Evolutionary conservation across 2,888 invertebrate genomes (phyloP), one percentile per base, ranked within the genome.

Genomic region (Cactoblastis cactorum): DNA sequence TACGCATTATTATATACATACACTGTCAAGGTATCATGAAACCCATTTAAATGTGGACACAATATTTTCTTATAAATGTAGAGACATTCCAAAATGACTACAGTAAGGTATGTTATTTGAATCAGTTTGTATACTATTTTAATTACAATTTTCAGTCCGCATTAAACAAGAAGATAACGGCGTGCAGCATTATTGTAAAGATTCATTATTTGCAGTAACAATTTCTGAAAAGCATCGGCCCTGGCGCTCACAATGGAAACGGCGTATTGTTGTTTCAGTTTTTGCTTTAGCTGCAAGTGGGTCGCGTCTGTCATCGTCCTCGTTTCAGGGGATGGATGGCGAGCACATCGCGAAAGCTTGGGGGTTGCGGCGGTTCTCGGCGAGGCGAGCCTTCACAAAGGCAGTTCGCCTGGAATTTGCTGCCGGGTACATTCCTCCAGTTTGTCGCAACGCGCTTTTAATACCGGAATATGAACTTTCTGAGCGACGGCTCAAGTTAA

Each of bases 231-330:
- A 8, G 37, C 17, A 17, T 5, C 28, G 17, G 0, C 43, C 43
- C 43, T 47, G 24, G 52, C 56, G 39, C 45, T 9, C 55, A 62
- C 66, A 67, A 64, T 61, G 52, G 58, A 39, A 46, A 52, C 39
- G 45, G 34, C 38, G 57, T 52, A 67, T 74, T 70, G 67, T 54
- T 63, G 58, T 65, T 61, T 41, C 58, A 59, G 52, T 58, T 38
- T 43, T 50, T 47, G 33, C 49, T 39, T 41, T 18, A 35, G 45
- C 22, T 39, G 49, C 57, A 71, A 69, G 57, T 69, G 61, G 67
- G 69, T 51, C 72, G 65, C 55, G 62, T 61, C 59, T 65, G 57
- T 58, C 64, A 63, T 33, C 67, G 59, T 46, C 58, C 58, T 59
- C 56, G 57, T 49, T 38, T 49, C n/a, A 4, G 18, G n/a, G 22